These are phyloP conservation scores for Gavia stellata DNA, from an alignment of 2,113 vertebrate genomes.

Conservation along the genomic window DNA sequence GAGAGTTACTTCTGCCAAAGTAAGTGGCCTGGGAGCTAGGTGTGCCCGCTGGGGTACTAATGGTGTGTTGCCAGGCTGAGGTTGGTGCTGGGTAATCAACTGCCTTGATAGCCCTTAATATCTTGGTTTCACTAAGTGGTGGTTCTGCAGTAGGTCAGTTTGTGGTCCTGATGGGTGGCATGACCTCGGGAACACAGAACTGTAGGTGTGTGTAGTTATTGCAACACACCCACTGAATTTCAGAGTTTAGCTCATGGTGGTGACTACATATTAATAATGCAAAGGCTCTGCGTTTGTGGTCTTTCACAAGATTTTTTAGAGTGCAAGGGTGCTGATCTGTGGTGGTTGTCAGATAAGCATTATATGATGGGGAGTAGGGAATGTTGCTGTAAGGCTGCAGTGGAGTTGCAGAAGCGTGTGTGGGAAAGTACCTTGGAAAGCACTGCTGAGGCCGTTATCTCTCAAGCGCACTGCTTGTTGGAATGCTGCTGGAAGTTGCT, in stretches of 20 bases:
- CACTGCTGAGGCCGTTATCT: not conserved
- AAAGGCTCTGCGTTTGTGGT: not conserved
- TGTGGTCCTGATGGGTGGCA: not conserved
- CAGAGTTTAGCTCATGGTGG: not conserved
- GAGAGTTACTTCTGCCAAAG: not conserved
- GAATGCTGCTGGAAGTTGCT: not conserved
- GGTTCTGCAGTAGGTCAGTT: not conserved
- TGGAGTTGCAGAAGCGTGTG: not conserved
- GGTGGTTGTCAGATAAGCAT: not conserved
- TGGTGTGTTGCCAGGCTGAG: not conserved
- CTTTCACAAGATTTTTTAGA: not conserved
- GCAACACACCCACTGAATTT: not conserved
- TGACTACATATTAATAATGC: not conserved
- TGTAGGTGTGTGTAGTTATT: not conserved
- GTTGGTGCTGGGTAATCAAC: not conserved
- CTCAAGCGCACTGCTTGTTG: not conserved
- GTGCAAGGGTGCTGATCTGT: not conserved
- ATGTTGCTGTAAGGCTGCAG: not conserved
- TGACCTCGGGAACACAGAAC: not conserved
- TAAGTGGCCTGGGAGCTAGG: not conserved
- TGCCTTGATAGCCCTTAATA: not conserved
- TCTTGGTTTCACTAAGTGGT: not conserved
- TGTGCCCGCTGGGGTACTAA: not conserved
- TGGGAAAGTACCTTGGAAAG: not conserved
- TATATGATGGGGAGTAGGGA: not conserved